A percentile compares a stretch with the other conserved stretches of the same genome.
These are phyloP conservation scores for Platichthys stellatus DNA, from an alignment of 2,113 vertebrate species.

Conservation along the genomic window DNA sequence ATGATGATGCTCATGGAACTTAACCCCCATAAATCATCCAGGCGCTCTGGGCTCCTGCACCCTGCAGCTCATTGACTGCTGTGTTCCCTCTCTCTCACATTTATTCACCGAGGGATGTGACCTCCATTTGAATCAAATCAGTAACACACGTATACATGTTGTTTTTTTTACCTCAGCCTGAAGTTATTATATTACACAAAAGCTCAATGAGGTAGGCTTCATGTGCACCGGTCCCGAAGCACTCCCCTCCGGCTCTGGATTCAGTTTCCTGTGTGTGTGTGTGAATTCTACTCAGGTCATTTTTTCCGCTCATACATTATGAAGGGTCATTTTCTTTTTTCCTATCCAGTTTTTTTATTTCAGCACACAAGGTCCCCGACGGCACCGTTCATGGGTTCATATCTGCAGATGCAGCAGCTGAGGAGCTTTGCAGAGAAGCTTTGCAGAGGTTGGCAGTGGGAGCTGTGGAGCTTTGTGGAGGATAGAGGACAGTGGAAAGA, in stretches of 20 bases:
- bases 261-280: slow-evolving; percentile 39
- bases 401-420: slow-evolving; percentile 8
- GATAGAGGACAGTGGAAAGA: slow-evolving; percentile 49
- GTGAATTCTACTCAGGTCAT: slow-evolving; percentile 43
- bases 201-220: slow-evolving; percentile 29
- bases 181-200: slow-evolving; percentile 56
- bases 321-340: slow-evolving; percentile 39
- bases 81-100: neutral
- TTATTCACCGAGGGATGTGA: neutral
- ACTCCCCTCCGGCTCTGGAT: slow-evolving; percentile 39
- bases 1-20: slow-evolving; percentile 24
- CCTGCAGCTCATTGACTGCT: slow-evolving; percentile 33
- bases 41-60: neutral
- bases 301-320: slow-evolving; percentile 63
- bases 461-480: slow-evolving; percentile 3
- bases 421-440: slow-evolving; percentile 20
- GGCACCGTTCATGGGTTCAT: neutral
- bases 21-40: slow-evolving; percentile 46
- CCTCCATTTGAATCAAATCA: neutral
- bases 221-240: slow-evolving; percentile 1
- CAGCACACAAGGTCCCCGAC: neutral
- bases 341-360: slow-evolving; percentile 33
- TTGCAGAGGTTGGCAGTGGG: slow-evolving; percentile 28
- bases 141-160: neutral
- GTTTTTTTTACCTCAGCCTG: neutral